Percentiles rank a stretch among this genome's conserved stretches.
Evolutionary conservation across 2,113 vertebrate genomes (phyloP).

Genomic region (Helogale parvula): DNA sequence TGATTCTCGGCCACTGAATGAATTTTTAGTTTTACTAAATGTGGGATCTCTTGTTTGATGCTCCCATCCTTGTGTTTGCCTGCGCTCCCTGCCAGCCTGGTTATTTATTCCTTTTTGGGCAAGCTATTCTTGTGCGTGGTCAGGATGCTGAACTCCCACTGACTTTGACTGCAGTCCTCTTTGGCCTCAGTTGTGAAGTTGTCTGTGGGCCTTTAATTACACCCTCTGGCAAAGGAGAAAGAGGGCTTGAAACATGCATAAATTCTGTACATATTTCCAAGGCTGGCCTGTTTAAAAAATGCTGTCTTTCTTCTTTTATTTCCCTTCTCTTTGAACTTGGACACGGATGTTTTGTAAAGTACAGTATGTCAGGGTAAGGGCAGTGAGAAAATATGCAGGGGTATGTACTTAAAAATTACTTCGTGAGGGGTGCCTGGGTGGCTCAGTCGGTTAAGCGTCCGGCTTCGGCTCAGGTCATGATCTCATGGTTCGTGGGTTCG

Average conservation of each 20-base stretch:
- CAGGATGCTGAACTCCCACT: constrained; percentile 28
- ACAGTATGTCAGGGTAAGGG: constrained; percentile 51
- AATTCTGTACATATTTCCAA: constrained; percentile 67
- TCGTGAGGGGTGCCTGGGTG: not conserved
- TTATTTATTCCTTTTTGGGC: constrained; percentile 46
- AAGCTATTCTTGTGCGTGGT: constrained; percentile 6
- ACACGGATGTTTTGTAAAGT: constrained; percentile 61
- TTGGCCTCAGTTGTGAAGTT: constrained; percentile 57
- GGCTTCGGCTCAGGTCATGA: no score
- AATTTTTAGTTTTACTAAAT: constrained; percentile 64
- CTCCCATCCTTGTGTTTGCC: constrained; percentile 4
- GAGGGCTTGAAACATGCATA: constrained; percentile 40
- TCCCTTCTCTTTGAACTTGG: constrained; percentile 53
- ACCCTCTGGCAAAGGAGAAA: constrained; percentile 60
- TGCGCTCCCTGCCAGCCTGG: not conserved
- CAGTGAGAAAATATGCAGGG: constrained; percentile 53
- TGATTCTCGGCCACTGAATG: not conserved
- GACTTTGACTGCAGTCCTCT: constrained; percentile 56
- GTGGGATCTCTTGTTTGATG: constrained; percentile 45
- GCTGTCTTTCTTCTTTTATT: not conserved
- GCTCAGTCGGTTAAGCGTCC: no score
- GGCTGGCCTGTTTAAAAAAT: constrained; percentile 51
- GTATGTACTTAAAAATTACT: constrained; percentile 35
- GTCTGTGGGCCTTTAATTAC: constrained; percentile 70
- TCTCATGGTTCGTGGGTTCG: no score